Evolutionary conservation across 2,888 invertebrate species (phyloP).

Genomic region (Dendrolimus houi): DNA sequence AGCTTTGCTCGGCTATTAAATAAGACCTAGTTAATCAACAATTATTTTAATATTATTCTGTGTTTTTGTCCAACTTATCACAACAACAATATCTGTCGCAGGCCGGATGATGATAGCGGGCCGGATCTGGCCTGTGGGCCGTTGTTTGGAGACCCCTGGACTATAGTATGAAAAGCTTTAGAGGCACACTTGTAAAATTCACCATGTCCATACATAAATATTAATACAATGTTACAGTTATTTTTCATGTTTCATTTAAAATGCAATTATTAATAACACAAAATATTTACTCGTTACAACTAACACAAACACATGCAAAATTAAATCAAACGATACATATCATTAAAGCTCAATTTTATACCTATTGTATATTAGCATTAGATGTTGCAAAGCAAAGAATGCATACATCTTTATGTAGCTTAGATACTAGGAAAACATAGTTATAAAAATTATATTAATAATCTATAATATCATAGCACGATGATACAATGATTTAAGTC

Average conservation of each 20-base stretch:
- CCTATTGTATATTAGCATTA: slow-evolving; percentile 66
- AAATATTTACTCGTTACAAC: slow-evolving; percentile 13
- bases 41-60: too few relatives aligned
- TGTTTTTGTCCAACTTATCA: too few relatives aligned
- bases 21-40: too few relatives aligned
- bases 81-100: too few relatives aligned
- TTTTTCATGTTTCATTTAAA: neutral
- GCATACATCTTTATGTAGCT: slow-evolving; percentile 11
- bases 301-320: slow-evolving; percentile 25
- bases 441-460: slow-evolving; percentile 21
- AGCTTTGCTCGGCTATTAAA: too few relatives aligned
- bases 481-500: neutral
- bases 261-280: neutral
- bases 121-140: too few relatives aligned
- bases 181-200: too few relatives aligned
- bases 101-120: too few relatives aligned
- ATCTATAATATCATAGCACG: neutral
- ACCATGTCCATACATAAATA: too few relatives aligned
- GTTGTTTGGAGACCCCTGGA: too few relatives aligned
- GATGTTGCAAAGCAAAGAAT: slow-evolving; percentile 60
- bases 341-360: slow-evolving; percentile 75
- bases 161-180: too few relatives aligned
- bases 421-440: slow-evolving; percentile 17
- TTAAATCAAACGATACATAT: slow-evolving; percentile 64
- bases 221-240: too few relatives aligned